phyloP scores from a whole-genome alignment of 2,113 vertebrate species.

The Cephalopholis sonnerati region DNA sequence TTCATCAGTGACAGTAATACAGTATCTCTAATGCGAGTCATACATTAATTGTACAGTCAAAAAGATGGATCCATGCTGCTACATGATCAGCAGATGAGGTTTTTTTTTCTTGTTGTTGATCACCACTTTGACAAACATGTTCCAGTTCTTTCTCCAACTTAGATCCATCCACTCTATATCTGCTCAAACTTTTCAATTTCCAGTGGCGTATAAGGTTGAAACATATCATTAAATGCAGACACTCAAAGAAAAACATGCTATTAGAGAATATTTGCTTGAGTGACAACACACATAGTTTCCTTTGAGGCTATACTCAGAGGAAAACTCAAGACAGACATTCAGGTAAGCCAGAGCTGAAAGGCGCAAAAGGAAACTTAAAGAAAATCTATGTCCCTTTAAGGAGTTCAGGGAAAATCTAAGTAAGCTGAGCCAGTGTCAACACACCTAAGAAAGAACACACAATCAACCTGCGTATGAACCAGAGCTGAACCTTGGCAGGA shows the following conservation, averaged over 20 bases:
- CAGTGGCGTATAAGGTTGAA: not conserved
- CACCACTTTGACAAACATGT: slow-evolving; percentile 30
- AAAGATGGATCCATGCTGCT: slow-evolving; percentile 51
- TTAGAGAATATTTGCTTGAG: not conserved
- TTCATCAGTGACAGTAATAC: slow-evolving; percentile 79
- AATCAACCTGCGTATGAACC: slow-evolving; percentile 35
- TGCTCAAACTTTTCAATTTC: slow-evolving; percentile 8
- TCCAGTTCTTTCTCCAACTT: slow-evolving; percentile 6
- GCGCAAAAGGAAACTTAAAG: slow-evolving; percentile 11
- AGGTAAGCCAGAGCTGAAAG: slow-evolving; percentile 20
- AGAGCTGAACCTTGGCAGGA: slow-evolving; percentile 29
- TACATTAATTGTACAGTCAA: slow-evolving; percentile 64
- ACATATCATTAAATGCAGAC: slow-evolving; percentile 6
- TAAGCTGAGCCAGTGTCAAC: slow-evolving; percentile 31
- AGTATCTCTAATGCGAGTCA: slow-evolving; percentile 73
- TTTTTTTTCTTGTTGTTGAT: slow-evolving; percentile 41
- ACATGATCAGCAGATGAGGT: slow-evolving; percentile 10
- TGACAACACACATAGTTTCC: not conserved
- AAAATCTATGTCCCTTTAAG: slow-evolving; percentile 21
- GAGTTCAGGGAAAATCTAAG: slow-evolving; percentile 18
- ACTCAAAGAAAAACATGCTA: slow-evolving; percentile 8
- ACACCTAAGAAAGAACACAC: slow-evolving; percentile 8
- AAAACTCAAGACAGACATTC: slow-evolving; percentile 1
- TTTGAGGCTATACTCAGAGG: not conserved
- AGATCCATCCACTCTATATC: not conserved